Conservation (phyloP, 2,797 vertebrate genomes). For the Eospalax fontanierii region DNA sequence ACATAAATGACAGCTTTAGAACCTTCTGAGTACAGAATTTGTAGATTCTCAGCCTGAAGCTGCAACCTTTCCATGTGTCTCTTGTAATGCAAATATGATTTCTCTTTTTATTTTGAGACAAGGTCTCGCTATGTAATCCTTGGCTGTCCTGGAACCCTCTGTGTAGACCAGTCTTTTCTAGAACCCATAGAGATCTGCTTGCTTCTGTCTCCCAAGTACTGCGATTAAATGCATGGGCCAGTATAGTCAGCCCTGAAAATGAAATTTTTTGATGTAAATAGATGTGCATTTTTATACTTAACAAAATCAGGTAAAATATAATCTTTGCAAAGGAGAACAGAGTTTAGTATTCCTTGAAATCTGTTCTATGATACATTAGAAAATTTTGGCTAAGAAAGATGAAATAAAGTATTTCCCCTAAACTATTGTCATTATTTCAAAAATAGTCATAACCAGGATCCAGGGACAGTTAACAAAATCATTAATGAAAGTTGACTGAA, state of each 20-base stretch:
- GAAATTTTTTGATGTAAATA: background rate
- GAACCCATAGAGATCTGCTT: too few relatives aligned
- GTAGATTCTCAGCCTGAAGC: background rate
- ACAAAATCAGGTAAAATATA: conserved; percentile 38
- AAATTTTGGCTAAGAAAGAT: conserved; percentile 60
- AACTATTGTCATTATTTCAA: conserved; percentile 75
- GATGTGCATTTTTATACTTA: background rate
- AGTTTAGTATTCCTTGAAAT: conserved; percentile 62
- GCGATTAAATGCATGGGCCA: too few relatives aligned
- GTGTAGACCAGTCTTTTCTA: too few relatives aligned
- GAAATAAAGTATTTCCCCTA: conserved; percentile 56
- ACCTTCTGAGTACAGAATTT: background rate
- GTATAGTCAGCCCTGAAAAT: too few relatives aligned
- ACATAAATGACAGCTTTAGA: background rate
- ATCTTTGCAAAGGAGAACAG: background rate
- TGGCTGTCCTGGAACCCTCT: too few relatives aligned
- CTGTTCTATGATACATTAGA: conserved; percentile 69
- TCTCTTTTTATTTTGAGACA: too few relatives aligned
- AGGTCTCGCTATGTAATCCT: too few relatives aligned
- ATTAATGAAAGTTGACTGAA: conserved; percentile 77
- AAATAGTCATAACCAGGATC: conserved; percentile 69
- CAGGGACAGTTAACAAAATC: conserved; percentile 74
- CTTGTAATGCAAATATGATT: background rate
- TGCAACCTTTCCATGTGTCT: background rate
- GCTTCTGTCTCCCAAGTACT: too few relatives aligned